Evolutionary conservation across 2,888 invertebrate species (phyloP), one percentile per base, ranked within the genome.

Genomic region (Abscondita cerata): DNA sequence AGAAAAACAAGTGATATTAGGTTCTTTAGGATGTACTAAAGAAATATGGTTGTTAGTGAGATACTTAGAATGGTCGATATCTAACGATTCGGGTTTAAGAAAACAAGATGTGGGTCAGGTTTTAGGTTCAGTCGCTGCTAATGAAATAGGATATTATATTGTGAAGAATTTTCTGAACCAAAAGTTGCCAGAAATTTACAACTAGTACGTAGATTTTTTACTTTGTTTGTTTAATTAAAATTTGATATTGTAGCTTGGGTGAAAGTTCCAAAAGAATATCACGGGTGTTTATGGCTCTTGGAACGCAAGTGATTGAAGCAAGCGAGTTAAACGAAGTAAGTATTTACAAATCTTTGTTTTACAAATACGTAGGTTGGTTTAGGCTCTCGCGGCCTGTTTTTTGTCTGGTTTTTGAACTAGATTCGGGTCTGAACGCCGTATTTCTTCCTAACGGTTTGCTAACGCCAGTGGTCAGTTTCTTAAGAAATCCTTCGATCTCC

Each of bases 91-190:
- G 0, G 87, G 85, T 65, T 88, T 94, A 57, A 84, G 91, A 0
- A 85, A 84, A 5, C 92, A 91, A 80, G 93, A 94, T 76, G 84
- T 87, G 0, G 79, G 80, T 9, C 76, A 80, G 15, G 88, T 89
- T 0, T 88, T 93, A 71, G 75, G 81, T 11, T 75, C 84, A 2
- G 86, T 93, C 20, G 84, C 89, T n/a, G 78, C 81, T 46, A 87
- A 87, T 50, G 83, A 86, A 25, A 81, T 84, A 40, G 95, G 95
- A 0, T 89, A 86, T 78, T 87, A 88, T 74, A 80, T 90, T n/a
- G 90, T 90, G 0, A 87, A 87, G 71, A 86, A 89, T 70, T 93
- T 89, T 78, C 81, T 95, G 9, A 84, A 87, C 70, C 81, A 83
- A 46, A 83, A 89, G 66, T 86, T 92, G 65, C 76, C 82, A 0